These are phyloP conservation scores for Anoplopoma fimbria DNA, from an alignment of 2,113 vertebrate species.

Conservation along the genomic window DNA sequence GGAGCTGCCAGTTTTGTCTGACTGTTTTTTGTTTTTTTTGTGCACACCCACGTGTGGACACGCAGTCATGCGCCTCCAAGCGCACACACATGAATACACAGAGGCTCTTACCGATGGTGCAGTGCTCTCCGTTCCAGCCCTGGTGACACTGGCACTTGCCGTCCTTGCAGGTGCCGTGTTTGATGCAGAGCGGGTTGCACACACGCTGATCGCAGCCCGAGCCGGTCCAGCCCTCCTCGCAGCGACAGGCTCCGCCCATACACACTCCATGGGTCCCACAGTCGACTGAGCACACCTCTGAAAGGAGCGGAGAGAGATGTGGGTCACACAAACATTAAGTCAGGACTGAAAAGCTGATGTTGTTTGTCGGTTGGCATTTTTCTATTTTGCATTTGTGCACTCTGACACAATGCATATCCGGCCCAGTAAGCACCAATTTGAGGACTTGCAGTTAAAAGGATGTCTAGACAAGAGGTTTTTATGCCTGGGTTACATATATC, in stretches of 20 bases:
- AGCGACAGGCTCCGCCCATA: conserved; percentile 95
- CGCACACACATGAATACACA: conserved; percentile 33
- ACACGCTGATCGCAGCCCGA: conserved; percentile 96
- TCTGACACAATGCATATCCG: background rate
- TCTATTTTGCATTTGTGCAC: background rate
- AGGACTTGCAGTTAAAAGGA: background rate
- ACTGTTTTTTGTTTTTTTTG: conserved; percentile 28
- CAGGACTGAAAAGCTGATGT: background rate
- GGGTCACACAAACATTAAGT: conserved; percentile 3
- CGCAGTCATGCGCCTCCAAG: conserved; percentile 35
- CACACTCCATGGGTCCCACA: conserved; percentile 98
- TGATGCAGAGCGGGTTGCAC: conserved; percentile 97
- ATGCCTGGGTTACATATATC: background rate
- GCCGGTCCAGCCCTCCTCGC: conserved; percentile 99
- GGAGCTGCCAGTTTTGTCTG: conserved; percentile 61
- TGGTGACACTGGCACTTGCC: conserved; percentile 99
- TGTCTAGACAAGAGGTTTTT: background rate
- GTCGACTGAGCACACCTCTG: conserved; percentile 99
- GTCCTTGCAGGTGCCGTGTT: conserved; percentile 99
- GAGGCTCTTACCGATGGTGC: conserved; percentile 96
- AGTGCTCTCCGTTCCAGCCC: conserved; percentile 99
- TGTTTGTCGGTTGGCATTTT: background rate
- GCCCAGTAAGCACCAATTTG: background rate
- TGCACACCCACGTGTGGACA: conserved; percentile 59
- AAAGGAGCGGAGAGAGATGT: background rate